A percentile compares a stretch with the other conserved stretches of the same genome.
phyloP scores from a whole-genome alignment of 2,113 vertebrate species.

The Naja naja region DNA sequence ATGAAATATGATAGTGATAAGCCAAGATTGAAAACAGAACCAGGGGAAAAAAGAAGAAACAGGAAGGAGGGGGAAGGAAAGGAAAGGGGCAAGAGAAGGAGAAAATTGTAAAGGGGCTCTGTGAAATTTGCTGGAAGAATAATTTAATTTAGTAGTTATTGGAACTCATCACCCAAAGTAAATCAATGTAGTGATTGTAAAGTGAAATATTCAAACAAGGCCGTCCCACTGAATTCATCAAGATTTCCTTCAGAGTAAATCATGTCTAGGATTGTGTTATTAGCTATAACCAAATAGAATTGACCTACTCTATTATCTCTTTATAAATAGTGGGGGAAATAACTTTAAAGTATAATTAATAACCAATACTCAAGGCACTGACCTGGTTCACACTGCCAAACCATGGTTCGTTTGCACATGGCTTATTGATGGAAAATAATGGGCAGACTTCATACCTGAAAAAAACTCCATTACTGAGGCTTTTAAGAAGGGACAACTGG shows the following conservation, averaged over 20 bases:
- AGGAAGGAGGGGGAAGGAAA: background rate
- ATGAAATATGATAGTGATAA: conserved; percentile 69
- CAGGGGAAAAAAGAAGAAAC: conserved; percentile 43
- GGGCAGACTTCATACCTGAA: background rate
- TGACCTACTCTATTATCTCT: conserved; percentile 20
- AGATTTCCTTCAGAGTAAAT: background rate
- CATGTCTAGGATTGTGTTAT: background rate
- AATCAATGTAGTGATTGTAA: conserved; percentile 54
- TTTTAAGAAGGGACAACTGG: background rate
- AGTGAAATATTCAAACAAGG: conserved; percentile 30
- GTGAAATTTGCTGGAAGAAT: conserved; percentile 54
- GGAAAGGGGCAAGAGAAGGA: background rate
- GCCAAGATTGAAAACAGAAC: conserved; percentile 56
- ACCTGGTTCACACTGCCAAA: background rate
- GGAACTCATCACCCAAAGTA: conserved; percentile 50
- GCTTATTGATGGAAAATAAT: background rate
- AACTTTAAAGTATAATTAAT: conserved; percentile 19
- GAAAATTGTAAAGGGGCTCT: conserved; percentile 54
- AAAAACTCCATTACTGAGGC: background rate
- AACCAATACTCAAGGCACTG: conserved; percentile 4
- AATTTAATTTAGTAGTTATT: conserved; percentile 54
- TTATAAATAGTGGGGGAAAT: conserved; percentile 8
- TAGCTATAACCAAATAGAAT: background rate
- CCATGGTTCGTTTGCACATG: background rate
- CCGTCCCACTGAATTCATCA: background rate